A percentile compares a stretch with the other conserved stretches of the same genome.
Evolutionary conservation across 2,888 invertebrate genomes (phyloP).

Genomic region (Metopia argyrocephala): DNA sequence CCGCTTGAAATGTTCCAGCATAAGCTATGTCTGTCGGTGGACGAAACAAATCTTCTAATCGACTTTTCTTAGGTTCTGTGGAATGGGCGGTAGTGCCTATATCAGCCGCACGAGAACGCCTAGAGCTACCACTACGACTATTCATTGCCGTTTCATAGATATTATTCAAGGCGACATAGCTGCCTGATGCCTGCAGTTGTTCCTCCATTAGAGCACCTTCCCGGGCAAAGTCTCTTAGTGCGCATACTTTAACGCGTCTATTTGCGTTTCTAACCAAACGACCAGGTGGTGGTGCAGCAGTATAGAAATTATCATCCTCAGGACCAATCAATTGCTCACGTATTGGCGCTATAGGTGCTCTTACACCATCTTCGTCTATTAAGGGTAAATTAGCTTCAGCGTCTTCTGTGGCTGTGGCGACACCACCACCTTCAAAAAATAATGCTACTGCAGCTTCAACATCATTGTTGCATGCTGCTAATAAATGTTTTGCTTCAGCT

Average conservation of each 20-base stretch:
- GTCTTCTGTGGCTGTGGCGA: slow-evolving; percentile 51
- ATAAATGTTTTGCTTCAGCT: slow-evolving; percentile 72
- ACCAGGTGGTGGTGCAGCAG: slow-evolving; percentile 66
- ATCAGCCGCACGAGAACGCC: slow-evolving; percentile 69
- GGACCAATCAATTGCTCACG: slow-evolving; percentile 76
- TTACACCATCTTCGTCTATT: slow-evolving; percentile 70
- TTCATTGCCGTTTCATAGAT: slow-evolving; percentile 39
- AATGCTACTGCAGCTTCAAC: slow-evolving; percentile 76
- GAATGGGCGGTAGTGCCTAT: slow-evolving; percentile 68
- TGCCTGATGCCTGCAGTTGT: slow-evolving; percentile 70
- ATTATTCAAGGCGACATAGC: slow-evolving; percentile 64
- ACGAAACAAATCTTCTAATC: slow-evolving; percentile 83
- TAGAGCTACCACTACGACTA: slow-evolving; percentile 48
- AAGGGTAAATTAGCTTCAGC: slow-evolving; percentile 59
- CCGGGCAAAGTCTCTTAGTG: slow-evolving; percentile 76
- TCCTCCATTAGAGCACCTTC: slow-evolving; percentile 77
- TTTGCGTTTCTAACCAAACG: slow-evolving; percentile 70
- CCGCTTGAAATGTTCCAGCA: slow-evolving; percentile 81
- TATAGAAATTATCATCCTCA: slow-evolving; percentile 77
- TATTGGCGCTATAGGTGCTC: slow-evolving; percentile 77
- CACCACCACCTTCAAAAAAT: slow-evolving; percentile 73
- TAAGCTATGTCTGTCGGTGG: slow-evolving; percentile 85
- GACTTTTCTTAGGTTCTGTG: slow-evolving; percentile 75
- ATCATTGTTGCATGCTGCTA: slow-evolving; percentile 75
- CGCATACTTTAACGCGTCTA: slow-evolving; percentile 75